Evolutionary conservation across 1,140 invertebrate genomes (phyloP), one percentile per base, ranked within the genome.

Genomic region (Lepidostoma basale): DNA sequence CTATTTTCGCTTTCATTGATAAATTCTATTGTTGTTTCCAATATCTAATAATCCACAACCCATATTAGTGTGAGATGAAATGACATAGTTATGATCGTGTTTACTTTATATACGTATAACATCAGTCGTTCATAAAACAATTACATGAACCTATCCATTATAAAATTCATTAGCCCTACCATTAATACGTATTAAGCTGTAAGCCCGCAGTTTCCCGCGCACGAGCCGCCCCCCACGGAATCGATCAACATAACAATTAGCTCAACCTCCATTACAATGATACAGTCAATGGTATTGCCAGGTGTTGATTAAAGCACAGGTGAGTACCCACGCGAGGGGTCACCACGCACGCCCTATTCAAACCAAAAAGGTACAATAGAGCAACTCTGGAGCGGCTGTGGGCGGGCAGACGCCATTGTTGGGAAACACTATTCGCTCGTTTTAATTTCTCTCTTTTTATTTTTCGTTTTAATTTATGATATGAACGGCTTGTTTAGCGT

Each of bases 271-370:
- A 16, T 30, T 16, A 18, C 52, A 56, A 30, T 20, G 44, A 47
- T 47, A 47, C 44, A 44, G n/a, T 44, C 40, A 44, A 18, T 2
- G 10, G 52, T 56, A 30, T 22, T 56, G 30, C 52, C 52, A 56
- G 52, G 52, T 56, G 52, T 56, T 33, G 30, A 39, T 39, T 56
- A 56, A 56, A 56, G 36, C 26, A 33, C 18, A 33, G 52, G 52
- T 33, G 28, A 28, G 49, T 54, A 30, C 3, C 12, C n/a, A 5
- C 3, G 18, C 30, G 52, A 56, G 30, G 52, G 52, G 52, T 56
- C 52, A 39, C 16, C 52, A 56, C 30, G 30, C 52, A 39, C 52
- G 52, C 52, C 52, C 52, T 56, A 18, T 56, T 56, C 28, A 9
- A 10, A 14, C 28, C 8, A 22, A 39, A 16, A n/a, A 18, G 44